These are phyloP conservation scores for Portunus trituberculatus DNA, from an alignment of 1,140 invertebrate species.

Conservation along the genomic window DNA sequence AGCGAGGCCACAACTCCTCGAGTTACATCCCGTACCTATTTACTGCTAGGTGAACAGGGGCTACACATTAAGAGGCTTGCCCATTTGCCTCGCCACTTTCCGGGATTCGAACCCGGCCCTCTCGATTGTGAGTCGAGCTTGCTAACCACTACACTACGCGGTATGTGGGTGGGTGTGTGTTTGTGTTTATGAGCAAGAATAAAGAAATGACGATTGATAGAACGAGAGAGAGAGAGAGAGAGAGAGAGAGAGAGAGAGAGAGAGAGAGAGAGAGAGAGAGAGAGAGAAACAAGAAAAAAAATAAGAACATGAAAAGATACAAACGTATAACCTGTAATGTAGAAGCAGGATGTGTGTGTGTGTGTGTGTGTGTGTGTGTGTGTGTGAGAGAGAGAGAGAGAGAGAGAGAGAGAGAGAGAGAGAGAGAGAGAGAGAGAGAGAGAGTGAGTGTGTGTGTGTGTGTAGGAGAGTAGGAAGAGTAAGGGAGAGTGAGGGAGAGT, in stretches of 20 bases:
- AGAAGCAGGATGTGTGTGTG: background rate
- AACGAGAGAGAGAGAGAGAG: background rate
- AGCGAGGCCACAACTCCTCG: too few species aligned
- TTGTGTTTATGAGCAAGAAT: background rate
- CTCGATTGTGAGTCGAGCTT: too few species aligned
- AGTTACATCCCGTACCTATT: too few species aligned
- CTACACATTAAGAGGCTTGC: too few species aligned
- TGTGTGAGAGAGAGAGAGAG: too few species aligned
- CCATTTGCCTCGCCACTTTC: too few species aligned
- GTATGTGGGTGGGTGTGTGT: too few species aligned
- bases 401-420: background rate
- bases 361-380: too few species aligned
- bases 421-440: background rate
- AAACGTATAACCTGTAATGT: background rate
- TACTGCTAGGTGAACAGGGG: too few species aligned
- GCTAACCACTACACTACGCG: too few species aligned
- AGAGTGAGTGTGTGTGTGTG: background rate
- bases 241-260: background rate
- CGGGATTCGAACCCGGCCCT: too few species aligned
- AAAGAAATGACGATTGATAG: conserved; percentile 1
- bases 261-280: background rate
- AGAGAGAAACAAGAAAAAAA: background rate
- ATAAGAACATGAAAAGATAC: background rate
- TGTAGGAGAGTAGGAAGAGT: background rate
- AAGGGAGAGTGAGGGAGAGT: background rate